Conservation (phyloP, 2,797 vertebrate genomes). For the Anomalospiza imberbis region DNA sequence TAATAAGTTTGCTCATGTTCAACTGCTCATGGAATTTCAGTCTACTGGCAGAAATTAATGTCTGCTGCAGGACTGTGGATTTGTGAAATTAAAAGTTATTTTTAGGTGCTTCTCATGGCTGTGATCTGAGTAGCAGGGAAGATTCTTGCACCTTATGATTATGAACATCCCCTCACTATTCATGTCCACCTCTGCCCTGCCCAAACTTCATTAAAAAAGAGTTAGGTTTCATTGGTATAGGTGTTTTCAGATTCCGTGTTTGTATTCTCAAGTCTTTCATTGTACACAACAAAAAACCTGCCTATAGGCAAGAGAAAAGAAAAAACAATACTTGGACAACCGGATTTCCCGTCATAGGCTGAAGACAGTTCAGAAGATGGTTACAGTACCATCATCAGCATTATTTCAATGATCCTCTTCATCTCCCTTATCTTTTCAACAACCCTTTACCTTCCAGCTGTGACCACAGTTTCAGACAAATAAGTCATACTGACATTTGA, state of each 20-base stretch:
- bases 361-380: neutral
- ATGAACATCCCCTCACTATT: neutral
- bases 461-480: neutral
- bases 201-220: neutral
- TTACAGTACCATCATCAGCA: neutral
- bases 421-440: neutral
- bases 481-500: neutral
- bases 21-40: neutral
- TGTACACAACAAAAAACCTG: neutral
- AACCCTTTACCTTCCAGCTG: neutral
- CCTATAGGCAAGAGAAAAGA: neutral
- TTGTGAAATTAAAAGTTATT: neutral
- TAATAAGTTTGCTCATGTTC: neutral
- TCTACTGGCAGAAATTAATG: neutral
- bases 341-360: neutral
- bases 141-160: neutral
- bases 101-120: neutral
- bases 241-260: neutral
- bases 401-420: neutral
- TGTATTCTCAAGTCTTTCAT: neutral
- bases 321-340: neutral
- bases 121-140: neutral
- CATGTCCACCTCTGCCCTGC: fast-evolving
- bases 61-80: neutral
- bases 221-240: neutral